Evolutionary conservation across 2,797 vertebrate genomes (phyloP).

Genomic region (Molossus molossus): DNA sequence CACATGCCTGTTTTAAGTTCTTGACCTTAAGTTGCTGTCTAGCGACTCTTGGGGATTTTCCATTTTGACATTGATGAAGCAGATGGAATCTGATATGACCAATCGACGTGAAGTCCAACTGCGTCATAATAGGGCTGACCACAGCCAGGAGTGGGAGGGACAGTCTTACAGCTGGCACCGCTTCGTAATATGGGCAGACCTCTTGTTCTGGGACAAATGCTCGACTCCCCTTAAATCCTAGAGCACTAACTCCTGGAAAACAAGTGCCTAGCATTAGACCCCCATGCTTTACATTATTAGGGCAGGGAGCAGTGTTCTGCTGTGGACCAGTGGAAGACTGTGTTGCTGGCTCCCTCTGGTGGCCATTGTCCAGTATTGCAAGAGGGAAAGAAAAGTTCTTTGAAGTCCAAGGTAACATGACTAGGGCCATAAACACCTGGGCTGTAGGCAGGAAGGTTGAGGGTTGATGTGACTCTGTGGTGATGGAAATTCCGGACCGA

Average conservation of each 20-base stretch:
- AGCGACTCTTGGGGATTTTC: not conserved
- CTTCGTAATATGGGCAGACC: not conserved
- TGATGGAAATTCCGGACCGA: not conserved
- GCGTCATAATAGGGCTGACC: not conserved
- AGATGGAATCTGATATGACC: not conserved
- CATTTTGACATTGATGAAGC: not conserved
- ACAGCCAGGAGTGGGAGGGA: not conserved
- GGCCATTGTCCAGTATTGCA: conserved; percentile 50
- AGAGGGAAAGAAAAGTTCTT: not conserved
- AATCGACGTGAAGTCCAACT: not conserved
- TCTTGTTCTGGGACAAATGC: not conserved
- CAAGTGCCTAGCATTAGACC: not conserved
- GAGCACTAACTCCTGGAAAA: not conserved
- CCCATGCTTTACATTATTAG: fast-evolving
- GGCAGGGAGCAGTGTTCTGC: fast-evolving
- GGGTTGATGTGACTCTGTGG: not conserved
- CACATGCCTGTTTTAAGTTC: not conserved
- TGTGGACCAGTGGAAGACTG: not conserved
- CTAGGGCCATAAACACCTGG: not conserved
- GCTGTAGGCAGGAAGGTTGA: not conserved
- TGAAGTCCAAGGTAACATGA: fast-evolving
- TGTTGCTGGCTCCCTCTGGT: conserved; percentile 79
- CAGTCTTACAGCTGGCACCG: not conserved
- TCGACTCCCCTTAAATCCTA: not conserved
- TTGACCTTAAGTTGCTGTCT: not conserved